Evolutionary conservation across 1,140 invertebrate species (phyloP), one percentile per base, ranked within the genome.

Genomic region (Dendrolimus kikuchii): DNA sequence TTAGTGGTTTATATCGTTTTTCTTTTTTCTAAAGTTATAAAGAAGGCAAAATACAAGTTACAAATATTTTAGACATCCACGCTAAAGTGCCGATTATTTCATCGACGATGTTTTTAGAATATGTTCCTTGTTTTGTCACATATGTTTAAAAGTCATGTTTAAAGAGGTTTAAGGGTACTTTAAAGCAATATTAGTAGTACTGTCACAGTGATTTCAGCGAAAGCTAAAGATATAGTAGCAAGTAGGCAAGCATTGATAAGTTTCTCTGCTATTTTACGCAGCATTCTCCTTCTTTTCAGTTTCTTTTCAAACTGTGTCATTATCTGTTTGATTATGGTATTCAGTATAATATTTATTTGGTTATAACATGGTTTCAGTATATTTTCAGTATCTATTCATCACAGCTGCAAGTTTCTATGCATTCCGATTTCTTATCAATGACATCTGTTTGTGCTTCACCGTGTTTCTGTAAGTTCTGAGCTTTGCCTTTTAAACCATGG

Each of bases 261-360:
- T 8, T 65, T 72, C 53, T 81, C 76, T 23, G 66, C 51, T 39
- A 78, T 59, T 23, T 60, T 79, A 2, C 68, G 66, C 9, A 81
- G 45, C 49, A 57, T 55, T 45, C 58, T 67, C n/a, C 48, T 60
- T 57, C 66, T 67, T 51, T 53, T 66, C 36, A 67, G 40, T 57
- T 74, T 81, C 37, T 68, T 78, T 44, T 70, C 62, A 37, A 56
- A 10, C 37, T 55, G 58, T n/a, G 68, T 74, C 77, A 77, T 83
- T 45, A 38, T 51, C 23, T 23, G 23, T 43, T 55, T 62, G 53
- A 42, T 40, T 36, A 47, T 40, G 51, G 10, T 7, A 10, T 23
- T 39, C 36, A 37, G 10, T 41, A 45, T 9, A 40, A n/a, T 48
- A 44, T 43, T n/a, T 50, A 51, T 52, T 52, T 9, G 7, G 4